Percentiles rank a stretch among this genome's conserved stretches.
These are phyloP conservation scores for Paradoxurus hermaphroditus DNA, from an alignment of 2,113 vertebrate genomes.

Conservation along the genomic window DNA sequence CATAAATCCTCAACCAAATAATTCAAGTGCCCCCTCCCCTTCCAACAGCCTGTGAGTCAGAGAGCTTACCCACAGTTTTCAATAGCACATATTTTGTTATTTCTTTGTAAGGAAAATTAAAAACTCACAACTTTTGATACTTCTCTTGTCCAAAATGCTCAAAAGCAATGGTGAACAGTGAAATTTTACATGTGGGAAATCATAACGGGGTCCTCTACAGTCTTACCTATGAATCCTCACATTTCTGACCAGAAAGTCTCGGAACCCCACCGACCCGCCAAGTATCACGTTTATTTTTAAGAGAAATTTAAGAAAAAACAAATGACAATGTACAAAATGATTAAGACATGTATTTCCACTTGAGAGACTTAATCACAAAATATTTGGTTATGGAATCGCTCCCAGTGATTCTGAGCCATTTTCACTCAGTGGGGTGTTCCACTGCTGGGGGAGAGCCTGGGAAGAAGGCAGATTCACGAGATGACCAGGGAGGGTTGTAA, in stretches of 20 bases:
- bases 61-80: not conserved
- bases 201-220: not conserved
- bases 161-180: not conserved
- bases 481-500: not conserved
- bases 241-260: slow-evolving; percentile 8
- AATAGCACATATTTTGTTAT: not conserved
- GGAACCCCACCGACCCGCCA: not conserved
- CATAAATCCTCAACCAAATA: not conserved
- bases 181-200: not conserved
- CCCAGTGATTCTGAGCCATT: not conserved
- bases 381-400: not conserved
- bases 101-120: not conserved
- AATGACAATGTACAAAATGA: not conserved
- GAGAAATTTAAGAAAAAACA: not conserved
- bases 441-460: not conserved
- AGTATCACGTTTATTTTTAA: not conserved
- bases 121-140: not conserved
- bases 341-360: not conserved
- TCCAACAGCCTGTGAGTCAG: not conserved
- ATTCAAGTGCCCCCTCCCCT: not conserved
- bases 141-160: not conserved
- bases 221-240: not conserved
- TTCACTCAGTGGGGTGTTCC: not conserved
- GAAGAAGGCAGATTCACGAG: not conserved
- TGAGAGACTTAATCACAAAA: not conserved